These are phyloP conservation scores for Thunnus maccoyii DNA, from an alignment of 2,113 vertebrate genomes.

Conservation along the genomic window DNA sequence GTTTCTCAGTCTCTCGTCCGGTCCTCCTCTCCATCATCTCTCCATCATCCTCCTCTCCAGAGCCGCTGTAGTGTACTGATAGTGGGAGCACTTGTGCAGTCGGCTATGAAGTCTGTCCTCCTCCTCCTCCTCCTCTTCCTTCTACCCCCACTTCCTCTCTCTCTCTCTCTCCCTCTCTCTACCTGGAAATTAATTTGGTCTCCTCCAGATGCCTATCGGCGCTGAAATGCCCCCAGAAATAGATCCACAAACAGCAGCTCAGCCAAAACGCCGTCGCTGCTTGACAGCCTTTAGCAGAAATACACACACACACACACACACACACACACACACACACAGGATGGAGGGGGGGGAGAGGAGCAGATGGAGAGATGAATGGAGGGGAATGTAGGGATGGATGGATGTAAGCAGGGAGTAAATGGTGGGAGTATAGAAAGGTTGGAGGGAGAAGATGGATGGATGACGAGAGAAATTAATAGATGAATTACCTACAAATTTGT, in stretches of 20 bases:
- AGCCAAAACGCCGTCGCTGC: conserved; percentile 60
- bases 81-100: conserved; percentile 67
- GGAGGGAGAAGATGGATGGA: conserved; percentile 47
- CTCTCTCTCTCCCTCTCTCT: conserved; percentile 66
- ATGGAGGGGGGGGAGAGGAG: conserved; percentile 10
- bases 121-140: conserved; percentile 28
- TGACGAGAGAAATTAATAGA: conserved; percentile 55
- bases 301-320: conserved; percentile 11
- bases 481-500: conserved; percentile 53
- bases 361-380: conserved; percentile 28
- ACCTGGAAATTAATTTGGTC: conserved; percentile 96
- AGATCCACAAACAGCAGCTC: conserved; percentile 89
- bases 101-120: conserved; percentile 64
- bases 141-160: background rate
- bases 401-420: conserved; percentile 4
- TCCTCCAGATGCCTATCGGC: conserved; percentile 93
- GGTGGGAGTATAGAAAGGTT: conserved; percentile 10
- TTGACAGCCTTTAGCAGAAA: conserved; percentile 83
- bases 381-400: conserved; percentile 19
- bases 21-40: conserved; percentile 52
- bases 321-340: conserved; percentile 13
- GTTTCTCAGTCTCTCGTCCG: background rate
- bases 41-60: conserved; percentile 64
- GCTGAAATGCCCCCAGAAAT: conserved; percentile 94
- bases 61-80: conserved; percentile 59